Evolutionary conservation across 2,113 vertebrate genomes (phyloP).

Genomic region (Ictidomys tridecemlineatus): DNA sequence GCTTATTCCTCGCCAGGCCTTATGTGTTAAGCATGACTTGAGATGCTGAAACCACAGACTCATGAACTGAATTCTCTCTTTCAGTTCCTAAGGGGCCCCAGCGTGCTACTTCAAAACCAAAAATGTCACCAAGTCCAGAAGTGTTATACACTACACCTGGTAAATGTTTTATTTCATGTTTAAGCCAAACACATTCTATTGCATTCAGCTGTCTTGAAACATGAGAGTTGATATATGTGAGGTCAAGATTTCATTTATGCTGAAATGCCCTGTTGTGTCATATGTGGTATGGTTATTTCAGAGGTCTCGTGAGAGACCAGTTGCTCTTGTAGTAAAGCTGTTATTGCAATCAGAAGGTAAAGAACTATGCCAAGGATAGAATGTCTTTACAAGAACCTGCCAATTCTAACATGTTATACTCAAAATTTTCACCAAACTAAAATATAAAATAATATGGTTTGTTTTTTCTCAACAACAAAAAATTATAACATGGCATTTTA

Average conservation of each 20-base stretch:
- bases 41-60: not conserved
- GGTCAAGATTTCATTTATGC: not conserved
- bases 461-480: not conserved
- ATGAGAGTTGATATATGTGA: not conserved
- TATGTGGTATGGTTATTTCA: not conserved
- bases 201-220: not conserved
- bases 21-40: not conserved
- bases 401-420: not conserved
- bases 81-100: slow-evolving; percentile 79
- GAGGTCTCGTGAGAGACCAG: not conserved
- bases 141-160: slow-evolving; percentile 82
- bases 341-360: not conserved
- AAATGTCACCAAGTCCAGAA: slow-evolving; percentile 78
- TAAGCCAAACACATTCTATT: slow-evolving; percentile 30
- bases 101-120: slow-evolving; percentile 77
- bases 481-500: slow-evolving; percentile 1
- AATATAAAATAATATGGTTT: not conserved
- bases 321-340: not conserved
- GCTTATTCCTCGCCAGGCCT: not conserved
- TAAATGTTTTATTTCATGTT: slow-evolving; percentile 81
- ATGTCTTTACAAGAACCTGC: slow-evolving; percentile 31
- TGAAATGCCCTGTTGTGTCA: not conserved
- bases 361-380: not conserved
- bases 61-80: slow-evolving; percentile 76
- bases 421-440: not conserved